Base-by-base conservation (phyloP, 2,888 invertebrate species). In the Athalia rosae region DNA sequence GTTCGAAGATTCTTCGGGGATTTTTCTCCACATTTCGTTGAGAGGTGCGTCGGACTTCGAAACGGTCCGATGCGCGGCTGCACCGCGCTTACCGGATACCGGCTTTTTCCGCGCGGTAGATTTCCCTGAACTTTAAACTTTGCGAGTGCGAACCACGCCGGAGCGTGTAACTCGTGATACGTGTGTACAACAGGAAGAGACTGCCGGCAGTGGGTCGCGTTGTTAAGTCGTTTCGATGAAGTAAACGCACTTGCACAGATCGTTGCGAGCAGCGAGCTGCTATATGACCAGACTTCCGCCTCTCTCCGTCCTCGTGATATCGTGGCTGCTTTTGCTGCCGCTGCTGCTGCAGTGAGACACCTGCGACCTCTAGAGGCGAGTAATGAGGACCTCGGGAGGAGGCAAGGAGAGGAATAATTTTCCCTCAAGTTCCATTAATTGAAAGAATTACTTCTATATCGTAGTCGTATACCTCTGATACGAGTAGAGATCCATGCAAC, bases 351-450 rank as follows among this genome's bases (percentile, higher is more conserved):
- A 61, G 62, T 50, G 61, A 62, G 74, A 62, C 74, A 74, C 74
- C 74, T 59, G 74, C 62, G 74, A 74, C 59, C 74, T 74, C 74
- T 61, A 28, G 28, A 28, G 28, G 71, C 71, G 45, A 45, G 71
- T 71, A 71, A 71, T 71, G 71, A 71, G 71, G 58, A 58, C 56
- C 71, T 58, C 11, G 43, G 71, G 71, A 71, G 69, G 13, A 58
- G 13, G 53, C 53, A 67, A 67, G 50, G 67, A 67, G 67, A 67
- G 41, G 58, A 58, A 45, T 71, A 71, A 71, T 71, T 71, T 71
- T 71, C 56, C 71, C 56, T 58, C 11, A 50, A 71, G 56, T 58
- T 71, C 43, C 71, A 58, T 71, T 71, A 71, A 71, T 71, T 71
- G 71, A 71, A 71, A 71, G 71, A 71, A 71, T 43, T 71, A 28